phyloP scores from a whole-genome alignment of 30 jellyfish, hydroid and myxozoan species.

The Turritopsis dohrnii region DNA sequence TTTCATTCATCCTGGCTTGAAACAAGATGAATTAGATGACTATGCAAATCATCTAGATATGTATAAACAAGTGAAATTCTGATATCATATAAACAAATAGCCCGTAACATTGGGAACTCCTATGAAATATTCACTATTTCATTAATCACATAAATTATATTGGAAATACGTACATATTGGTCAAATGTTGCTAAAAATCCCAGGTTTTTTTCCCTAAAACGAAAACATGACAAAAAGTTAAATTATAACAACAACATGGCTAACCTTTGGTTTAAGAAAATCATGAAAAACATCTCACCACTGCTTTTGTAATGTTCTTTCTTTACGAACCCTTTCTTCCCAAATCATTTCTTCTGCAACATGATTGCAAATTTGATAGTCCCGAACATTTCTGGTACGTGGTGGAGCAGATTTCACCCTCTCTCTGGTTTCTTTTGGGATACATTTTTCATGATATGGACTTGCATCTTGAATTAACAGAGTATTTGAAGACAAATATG shows the following conservation, averaged over 20 bases:
- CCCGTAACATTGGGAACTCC: no score
- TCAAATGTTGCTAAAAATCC: constrained; percentile 52
- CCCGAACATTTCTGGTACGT: constrained; percentile 44
- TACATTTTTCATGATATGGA: constrained; percentile 60
- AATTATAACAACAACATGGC: neutral
- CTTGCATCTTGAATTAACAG: constrained; percentile 35
- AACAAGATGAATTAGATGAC: no score
- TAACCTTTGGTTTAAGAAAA: neutral
- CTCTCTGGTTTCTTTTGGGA: constrained; percentile 70
- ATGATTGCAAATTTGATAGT: constrained; percentile 64
- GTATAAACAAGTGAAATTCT: no score
- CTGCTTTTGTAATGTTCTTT: constrained; percentile 42
- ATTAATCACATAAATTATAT: neutral
- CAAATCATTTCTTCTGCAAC: constrained; percentile 69
- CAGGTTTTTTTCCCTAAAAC: constrained; percentile 55
- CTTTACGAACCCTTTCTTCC: constrained; percentile 68
- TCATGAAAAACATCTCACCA: constrained; percentile 37
- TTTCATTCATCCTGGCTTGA: no score
- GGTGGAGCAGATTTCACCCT: constrained; percentile 84
- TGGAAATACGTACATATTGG: constrained; percentile 39
- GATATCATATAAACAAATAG: no score
- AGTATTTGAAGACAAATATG: constrained; percentile 29
- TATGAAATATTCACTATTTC: no score
- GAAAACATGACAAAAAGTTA: no score
- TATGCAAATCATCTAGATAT: no score